phyloP scores from a whole-genome alignment of 2,888 invertebrate species.

The Xylocampa areola region DNA sequence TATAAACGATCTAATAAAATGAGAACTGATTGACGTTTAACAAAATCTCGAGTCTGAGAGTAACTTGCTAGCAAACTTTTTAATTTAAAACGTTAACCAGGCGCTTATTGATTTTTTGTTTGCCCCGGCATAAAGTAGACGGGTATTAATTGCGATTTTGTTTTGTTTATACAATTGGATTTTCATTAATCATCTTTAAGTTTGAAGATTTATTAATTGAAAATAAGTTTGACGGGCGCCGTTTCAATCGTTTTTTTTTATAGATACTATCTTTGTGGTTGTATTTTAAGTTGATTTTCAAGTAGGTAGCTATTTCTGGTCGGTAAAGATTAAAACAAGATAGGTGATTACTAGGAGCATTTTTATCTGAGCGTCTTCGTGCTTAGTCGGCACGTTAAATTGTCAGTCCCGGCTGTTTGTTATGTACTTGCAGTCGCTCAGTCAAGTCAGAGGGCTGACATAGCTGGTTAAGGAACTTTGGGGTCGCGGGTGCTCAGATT shows the following conservation, averaged over 20 bases:
- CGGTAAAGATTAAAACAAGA: no score
- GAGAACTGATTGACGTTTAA: constrained; percentile 36
- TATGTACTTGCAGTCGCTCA: no score
- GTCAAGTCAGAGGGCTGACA: no score
- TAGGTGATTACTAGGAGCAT: no score
- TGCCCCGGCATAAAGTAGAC: constrained; percentile 16
- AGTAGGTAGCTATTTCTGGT: no score
- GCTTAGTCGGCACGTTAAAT: no score
- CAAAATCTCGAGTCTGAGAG: constrained; percentile 43
- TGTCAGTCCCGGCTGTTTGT: no score
- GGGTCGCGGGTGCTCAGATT: no score
- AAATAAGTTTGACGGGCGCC: constrained; percentile 9
- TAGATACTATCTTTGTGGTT: no score
- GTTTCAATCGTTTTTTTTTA: neutral
- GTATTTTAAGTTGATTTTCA: no score
- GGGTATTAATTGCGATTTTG: constrained; percentile 26
- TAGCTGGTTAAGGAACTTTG: no score
- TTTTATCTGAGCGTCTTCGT: no score
- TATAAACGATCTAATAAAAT: constrained; percentile 36
- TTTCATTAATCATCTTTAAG: constrained; percentile 37
- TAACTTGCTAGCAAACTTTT: constrained; percentile 49
- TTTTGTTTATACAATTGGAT: constrained; percentile 32
- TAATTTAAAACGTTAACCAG: constrained; percentile 50
- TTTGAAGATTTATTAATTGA: constrained; percentile 1
- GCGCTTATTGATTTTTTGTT: constrained; percentile 57